Base-by-base conservation (phyloP, 2,888 invertebrate genomes). In the Diarsia mendica region DNA sequence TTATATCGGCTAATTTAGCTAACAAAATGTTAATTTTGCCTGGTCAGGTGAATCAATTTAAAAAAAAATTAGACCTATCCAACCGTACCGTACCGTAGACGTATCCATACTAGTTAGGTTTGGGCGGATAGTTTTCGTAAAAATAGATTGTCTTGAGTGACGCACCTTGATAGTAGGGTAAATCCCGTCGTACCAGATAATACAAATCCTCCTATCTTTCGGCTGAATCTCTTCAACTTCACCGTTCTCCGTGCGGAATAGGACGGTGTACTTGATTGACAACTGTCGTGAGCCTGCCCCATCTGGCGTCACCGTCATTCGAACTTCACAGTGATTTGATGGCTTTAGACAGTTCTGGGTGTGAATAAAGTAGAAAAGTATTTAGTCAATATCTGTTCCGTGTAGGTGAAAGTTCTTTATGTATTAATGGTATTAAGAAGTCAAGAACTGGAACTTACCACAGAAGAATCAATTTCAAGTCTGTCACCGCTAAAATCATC, bases 171-270 rank as follows among this genome's bases (percentile, higher is more conserved):
- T 87, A 4, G 93, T 96, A 46, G 96, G 96, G 85, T 95, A 96
- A 81, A 96, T 95, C 8, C 96, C 96, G 75, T 96, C 96, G 72
- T 96, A 96, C 95, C 95, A 96, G 70, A 96, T 80, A n/a, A 80
- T 92, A 79, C 94, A 94, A 77, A 96, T 94, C 0, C 89, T 93
- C 79, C 93, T 95, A n/a, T 64, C 87, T 3, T 94, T 87, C 0
- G 96, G 95, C 73, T 95, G 94, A 84, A 95, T 94, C 83, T 96
- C 95, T 75, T 93, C 92, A 5, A 96, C 85, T 72, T 94, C 95
- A 13, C 93, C 94, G 58, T 88, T 90, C 79, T 95, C 95, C 3
- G 94, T 94, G 10, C 95, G 93, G 79, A 89, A 96, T 5, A 96
- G 84, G 2, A 96, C 93, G 0, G 93, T 93, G 77, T 95, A 96